Evolutionary conservation across 1,140 invertebrate genomes (phyloP).

Genomic region (Daktulosphaira vitifoliae): DNA sequence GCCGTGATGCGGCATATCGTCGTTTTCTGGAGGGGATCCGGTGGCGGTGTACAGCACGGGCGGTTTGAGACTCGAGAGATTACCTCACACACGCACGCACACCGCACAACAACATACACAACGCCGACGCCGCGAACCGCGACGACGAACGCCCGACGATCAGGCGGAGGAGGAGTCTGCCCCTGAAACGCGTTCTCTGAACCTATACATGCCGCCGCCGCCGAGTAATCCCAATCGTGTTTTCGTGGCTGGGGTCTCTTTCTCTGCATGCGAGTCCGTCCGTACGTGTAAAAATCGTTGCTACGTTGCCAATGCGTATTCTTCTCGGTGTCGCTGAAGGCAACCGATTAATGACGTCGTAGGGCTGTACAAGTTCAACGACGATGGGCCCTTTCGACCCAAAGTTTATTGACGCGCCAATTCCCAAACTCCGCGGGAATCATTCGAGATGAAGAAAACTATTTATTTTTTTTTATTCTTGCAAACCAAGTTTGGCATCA

Average conservation of each 20-base stretch:
- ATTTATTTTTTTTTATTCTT: background rate
- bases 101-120: too few species aligned
- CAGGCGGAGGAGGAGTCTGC: conserved; percentile 3
- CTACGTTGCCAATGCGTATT: conserved; percentile 25
- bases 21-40: background rate
- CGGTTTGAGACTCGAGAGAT: conserved; percentile 4
- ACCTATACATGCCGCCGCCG: background rate
- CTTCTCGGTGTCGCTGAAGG: background rate
- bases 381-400: too few species aligned
- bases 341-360: background rate
- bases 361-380: background rate
- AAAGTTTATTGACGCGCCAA: too few species aligned
- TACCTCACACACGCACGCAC: conserved; percentile 10
- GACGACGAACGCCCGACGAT: background rate
- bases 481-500: background rate
- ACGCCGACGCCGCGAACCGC: conserved; percentile 18
- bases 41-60: too few species aligned
- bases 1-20: background rate
- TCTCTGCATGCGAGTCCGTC: background rate
- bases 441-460: too few species aligned
- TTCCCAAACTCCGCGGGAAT: too few species aligned
- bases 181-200: conserved; percentile 17
- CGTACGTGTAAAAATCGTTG: background rate
- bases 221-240: conserved; percentile 10
- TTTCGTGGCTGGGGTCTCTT: conserved; percentile 10